Conservation (phyloP, 2,888 invertebrate genomes). For the Catocala nupta region DNA sequence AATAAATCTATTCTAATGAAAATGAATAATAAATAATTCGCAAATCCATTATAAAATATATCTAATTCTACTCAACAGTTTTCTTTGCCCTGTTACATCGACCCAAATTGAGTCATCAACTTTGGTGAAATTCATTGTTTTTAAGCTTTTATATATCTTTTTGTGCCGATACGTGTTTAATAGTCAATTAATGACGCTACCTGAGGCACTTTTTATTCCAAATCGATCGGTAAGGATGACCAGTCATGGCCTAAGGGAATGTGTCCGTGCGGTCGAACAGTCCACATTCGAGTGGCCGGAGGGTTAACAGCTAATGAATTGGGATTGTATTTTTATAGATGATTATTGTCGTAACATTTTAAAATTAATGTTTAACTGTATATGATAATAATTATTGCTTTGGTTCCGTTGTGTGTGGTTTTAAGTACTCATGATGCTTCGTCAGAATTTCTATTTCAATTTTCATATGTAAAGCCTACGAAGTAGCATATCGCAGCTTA, state of each 20-base stretch:
- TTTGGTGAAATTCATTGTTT: constrained; percentile 86
- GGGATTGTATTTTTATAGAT: constrained; percentile 51
- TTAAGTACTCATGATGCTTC: not conserved
- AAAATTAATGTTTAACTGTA: constrained; percentile 39
- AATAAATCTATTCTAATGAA: too few relatives aligned
- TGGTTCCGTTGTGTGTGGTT: constrained; percentile 5
- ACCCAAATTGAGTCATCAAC: constrained; percentile 86
- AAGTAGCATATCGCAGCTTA: too few relatives aligned
- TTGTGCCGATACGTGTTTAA: constrained; percentile 84
- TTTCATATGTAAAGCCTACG: too few relatives aligned
- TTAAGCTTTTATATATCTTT: constrained; percentile 73
- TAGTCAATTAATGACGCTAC: constrained; percentile 86
- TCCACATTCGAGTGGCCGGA: constrained; percentile 51
- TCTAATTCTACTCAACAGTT: constrained; percentile 50
- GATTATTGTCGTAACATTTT: constrained; percentile 44
- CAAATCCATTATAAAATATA: too few relatives aligned
- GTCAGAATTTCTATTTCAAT: too few relatives aligned
- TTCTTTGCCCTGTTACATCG: constrained; percentile 55
- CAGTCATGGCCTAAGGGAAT: constrained; percentile 62
- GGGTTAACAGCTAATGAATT: constrained; percentile 57
- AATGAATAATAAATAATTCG: too few relatives aligned
- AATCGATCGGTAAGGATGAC: constrained; percentile 70
- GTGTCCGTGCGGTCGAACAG: constrained; percentile 47
- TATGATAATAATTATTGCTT: constrained; percentile 16
- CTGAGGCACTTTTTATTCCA: constrained; percentile 77